phyloP scores from a whole-genome alignment of 2,113 vertebrate species.

The Zosterops hypoxanthus region DNA sequence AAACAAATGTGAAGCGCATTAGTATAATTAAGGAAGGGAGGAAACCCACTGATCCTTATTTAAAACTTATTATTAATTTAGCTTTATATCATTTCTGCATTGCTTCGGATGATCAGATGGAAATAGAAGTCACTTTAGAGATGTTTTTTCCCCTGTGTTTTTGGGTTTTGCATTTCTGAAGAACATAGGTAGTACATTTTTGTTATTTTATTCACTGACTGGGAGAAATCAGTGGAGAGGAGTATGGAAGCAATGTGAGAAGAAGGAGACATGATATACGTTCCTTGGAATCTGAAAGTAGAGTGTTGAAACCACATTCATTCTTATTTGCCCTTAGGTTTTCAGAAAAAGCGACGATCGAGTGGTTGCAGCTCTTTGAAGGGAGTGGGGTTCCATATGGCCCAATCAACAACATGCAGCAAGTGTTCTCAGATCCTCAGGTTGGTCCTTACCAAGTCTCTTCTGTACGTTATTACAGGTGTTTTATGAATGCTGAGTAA shows the following conservation, averaged over 20 bases:
- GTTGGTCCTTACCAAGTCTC: conserved; percentile 70
- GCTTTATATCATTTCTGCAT: conserved; percentile 22
- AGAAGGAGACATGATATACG: not conserved
- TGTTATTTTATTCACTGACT: conserved; percentile 22
- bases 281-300: conserved; percentile 26
- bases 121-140: conserved; percentile 9
- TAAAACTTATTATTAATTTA: conserved; percentile 56
- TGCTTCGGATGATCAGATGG: conserved; percentile 50
- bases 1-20: conserved; percentile 41
- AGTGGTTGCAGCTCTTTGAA: conserved; percentile 88
- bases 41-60: conserved; percentile 43
- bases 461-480: not conserved
- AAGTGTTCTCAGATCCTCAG: conserved; percentile 91
- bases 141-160: conserved; percentile 1
- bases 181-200: conserved; percentile 31
- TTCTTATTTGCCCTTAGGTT: conserved; percentile 80
- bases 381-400: conserved; percentile 89
- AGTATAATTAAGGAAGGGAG: conserved; percentile 43
- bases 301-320: conserved; percentile 2
- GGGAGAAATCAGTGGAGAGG: conserved; percentile 25
- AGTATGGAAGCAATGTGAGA: not conserved
- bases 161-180: conserved; percentile 48
- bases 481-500: not conserved
- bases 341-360: conserved; percentile 79
- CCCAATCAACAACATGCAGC: conserved; percentile 91